phyloP scores from a whole-genome alignment of 2,113 vertebrate species.

The Anser brachyrhynchus region DNA sequence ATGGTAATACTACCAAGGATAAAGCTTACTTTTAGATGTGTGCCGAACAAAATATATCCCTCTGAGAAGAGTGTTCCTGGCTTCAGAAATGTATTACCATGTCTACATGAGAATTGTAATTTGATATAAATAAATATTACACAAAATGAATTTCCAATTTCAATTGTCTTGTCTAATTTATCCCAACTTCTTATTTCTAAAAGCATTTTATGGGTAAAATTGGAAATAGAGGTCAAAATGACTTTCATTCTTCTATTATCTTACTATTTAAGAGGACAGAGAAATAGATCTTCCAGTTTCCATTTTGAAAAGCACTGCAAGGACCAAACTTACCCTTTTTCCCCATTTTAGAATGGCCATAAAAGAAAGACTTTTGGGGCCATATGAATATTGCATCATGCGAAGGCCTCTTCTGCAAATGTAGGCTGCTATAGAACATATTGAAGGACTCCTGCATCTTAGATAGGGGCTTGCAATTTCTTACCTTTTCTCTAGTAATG shows the following conservation, averaged over 20 bases:
- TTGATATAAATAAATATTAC: background rate
- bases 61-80: background rate
- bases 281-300: background rate
- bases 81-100: background rate
- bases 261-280: background rate
- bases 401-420: background rate
- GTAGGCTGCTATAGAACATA: background rate
- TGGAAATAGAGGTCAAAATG: background rate
- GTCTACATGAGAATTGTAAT: background rate
- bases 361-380: background rate
- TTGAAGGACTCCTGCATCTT: background rate
- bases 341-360: background rate
- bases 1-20: background rate
- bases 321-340: background rate
- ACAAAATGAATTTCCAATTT: background rate
- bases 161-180: background rate
- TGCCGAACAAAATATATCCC: background rate
- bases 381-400: background rate
- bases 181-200: background rate
- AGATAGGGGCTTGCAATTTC: background rate
- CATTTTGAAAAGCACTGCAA: background rate
- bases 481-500: background rate
- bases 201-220: background rate
- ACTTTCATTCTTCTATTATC: background rate
- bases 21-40: background rate